Evolutionary conservation across 92 coral and sea anemone species (phyloP).

Genomic region (Bergia puertoricense): DNA sequence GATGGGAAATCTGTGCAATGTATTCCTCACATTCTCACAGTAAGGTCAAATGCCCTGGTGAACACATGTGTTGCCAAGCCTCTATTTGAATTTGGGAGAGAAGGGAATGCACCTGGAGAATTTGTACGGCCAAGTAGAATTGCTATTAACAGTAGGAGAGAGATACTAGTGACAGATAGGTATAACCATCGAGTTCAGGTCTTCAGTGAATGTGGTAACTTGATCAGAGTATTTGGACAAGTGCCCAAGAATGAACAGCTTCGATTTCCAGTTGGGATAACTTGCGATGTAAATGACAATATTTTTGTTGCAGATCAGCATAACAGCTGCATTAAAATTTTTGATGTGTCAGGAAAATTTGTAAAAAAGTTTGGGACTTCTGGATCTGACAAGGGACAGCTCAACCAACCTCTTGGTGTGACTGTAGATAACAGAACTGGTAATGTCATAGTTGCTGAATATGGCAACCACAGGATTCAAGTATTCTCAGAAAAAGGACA

Average conservation of each 20-base stretch:
- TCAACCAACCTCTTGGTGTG: neutral
- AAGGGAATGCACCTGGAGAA: neutral
- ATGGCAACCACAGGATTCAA: neutral
- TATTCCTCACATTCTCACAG: neutral
- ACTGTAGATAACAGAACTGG: neutral
- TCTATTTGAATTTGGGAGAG: neutral
- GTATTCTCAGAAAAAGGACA: neutral
- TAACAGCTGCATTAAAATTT: conserved; percentile 1
- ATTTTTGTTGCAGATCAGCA: neutral
- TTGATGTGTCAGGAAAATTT: neutral
- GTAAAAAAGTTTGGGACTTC: neutral
- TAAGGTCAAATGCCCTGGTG: neutral
- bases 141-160: neutral
- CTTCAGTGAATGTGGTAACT: neutral
- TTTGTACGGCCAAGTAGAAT: neutral
- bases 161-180: neutral
- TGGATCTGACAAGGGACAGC: neutral
- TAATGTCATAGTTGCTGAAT: conserved; percentile 10
- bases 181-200: conserved; percentile 1
- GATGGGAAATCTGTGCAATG: too few relatives aligned
- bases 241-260: neutral
- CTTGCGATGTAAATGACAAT: neutral
- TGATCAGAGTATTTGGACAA: neutral
- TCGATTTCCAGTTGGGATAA: neutral
- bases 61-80: neutral